Evolutionary conservation across 2,888 invertebrate species (phyloP).

Genomic region (Ennomos fuscantarius): DNA sequence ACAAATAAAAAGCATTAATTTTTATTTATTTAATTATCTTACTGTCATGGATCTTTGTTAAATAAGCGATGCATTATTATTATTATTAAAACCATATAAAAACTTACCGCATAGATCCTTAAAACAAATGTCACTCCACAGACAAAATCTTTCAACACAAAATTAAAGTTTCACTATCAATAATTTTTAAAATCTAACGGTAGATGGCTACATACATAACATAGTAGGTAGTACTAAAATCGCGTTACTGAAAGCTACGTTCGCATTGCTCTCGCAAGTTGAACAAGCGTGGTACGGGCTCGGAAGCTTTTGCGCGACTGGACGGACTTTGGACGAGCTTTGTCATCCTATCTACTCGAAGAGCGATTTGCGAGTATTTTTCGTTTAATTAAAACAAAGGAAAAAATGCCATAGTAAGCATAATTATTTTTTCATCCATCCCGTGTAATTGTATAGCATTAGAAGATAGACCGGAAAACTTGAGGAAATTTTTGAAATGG

Average conservation of each 20-base stretch:
- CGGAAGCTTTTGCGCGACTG: constrained; percentile 32
- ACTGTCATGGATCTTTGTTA: too few species aligned
- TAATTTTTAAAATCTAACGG: constrained; percentile 15
- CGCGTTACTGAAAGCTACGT: constrained; percentile 1
- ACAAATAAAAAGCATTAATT: too few species aligned
- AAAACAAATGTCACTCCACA: neutral
- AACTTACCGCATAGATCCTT: constrained; percentile 21
- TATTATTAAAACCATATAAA: neutral
- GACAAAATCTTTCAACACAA: neutral
- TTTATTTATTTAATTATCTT: too few species aligned
- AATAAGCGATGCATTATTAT: too few species aligned
- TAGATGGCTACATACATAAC: neutral
- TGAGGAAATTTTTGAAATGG: too few species aligned
- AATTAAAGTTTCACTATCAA: neutral
- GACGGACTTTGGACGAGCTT: constrained; percentile 15
- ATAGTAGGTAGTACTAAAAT: constrained; percentile 6
- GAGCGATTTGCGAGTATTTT: too few species aligned
- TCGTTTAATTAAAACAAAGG: too few species aligned
- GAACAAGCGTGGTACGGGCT: constrained; percentile 25
- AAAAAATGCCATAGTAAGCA: too few species aligned
- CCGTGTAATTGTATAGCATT: too few species aligned
- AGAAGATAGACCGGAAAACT: too few species aligned
- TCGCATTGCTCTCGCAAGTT: neutral
- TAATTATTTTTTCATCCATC: too few species aligned
- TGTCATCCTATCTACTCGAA: too few species aligned